Conservation (phyloP, 2,888 invertebrate genomes). For the Drosophila neotestacea region DNA sequence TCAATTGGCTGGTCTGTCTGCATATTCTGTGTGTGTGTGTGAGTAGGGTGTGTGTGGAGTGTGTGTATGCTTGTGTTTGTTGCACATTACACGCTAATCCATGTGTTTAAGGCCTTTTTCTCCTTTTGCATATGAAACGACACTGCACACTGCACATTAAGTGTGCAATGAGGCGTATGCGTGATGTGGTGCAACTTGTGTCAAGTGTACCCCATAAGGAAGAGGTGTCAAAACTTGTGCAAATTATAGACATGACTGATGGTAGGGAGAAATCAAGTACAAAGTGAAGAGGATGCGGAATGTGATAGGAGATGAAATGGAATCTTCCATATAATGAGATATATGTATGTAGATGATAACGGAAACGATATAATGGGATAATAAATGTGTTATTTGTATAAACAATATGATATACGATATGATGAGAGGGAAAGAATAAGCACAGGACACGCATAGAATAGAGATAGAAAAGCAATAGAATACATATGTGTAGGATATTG, state of each 20-base stretch:
- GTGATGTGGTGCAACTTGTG: slow-evolving; percentile 47
- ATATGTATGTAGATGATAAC: not conserved
- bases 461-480: not conserved
- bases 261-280: slow-evolving; percentile 2
- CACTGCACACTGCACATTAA: slow-evolving; percentile 53
- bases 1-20: slow-evolving; percentile 73
- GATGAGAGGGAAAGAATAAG: too few species aligned
- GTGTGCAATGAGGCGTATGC: slow-evolving; percentile 66
- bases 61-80: slow-evolving; percentile 37
- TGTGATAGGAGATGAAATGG: not conserved
- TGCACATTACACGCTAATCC: slow-evolving; percentile 76
- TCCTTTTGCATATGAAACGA: slow-evolving; percentile 48
- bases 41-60: slow-evolving; percentile 13
- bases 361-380: not conserved
- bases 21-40: slow-evolving; percentile 28
- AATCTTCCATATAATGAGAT: too few species aligned
- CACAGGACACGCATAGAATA: too few species aligned
- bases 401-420: not conserved
- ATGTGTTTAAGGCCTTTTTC: slow-evolving; percentile 67
- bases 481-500: not conserved
- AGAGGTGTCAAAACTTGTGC: slow-evolving; percentile 22
- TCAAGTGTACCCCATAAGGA: slow-evolving; percentile 20
- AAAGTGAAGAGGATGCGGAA: not conserved
- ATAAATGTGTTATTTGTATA: not conserved
- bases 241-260: slow-evolving; percentile 21